Evolutionary conservation across 2,797 vertebrate genomes (phyloP).

Genomic region (Micromesistius poutassou): DNA sequence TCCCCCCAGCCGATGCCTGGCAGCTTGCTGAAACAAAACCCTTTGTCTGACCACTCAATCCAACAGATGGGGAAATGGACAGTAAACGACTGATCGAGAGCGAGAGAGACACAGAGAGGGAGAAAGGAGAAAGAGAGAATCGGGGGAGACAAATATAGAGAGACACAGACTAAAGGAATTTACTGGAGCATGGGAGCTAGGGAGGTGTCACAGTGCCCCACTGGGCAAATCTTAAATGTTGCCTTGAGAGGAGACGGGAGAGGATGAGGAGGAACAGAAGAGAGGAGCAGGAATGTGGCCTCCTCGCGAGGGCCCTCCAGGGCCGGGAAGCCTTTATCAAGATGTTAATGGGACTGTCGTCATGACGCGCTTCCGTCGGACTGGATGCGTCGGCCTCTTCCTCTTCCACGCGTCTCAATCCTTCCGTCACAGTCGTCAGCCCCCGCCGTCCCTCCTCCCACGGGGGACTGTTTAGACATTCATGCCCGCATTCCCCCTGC

Average conservation of each 20-base stretch:
- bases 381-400: conserved; percentile 52
- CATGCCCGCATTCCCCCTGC: conserved; percentile 22
- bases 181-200: conserved; percentile 64
- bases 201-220: conserved; percentile 58
- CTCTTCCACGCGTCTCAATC: conserved; percentile 64
- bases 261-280: conserved; percentile 3
- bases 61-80: conserved; percentile 76
- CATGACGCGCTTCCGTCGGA: conserved; percentile 75
- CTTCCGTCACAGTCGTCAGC: conserved; percentile 58
- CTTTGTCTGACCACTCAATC: conserved; percentile 69
- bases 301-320: conserved; percentile 64
- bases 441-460: conserved; percentile 56
- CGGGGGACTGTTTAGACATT: conserved; percentile 63
- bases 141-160: conserved; percentile 8
- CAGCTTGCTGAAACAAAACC: conserved; percentile 73
- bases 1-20: conserved; percentile 39
- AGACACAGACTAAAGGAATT: conserved; percentile 61
- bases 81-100: conserved; percentile 66
- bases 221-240: conserved; percentile 61
- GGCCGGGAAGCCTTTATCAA: conserved; percentile 73
- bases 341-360: conserved; percentile 79
- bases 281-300: conserved; percentile 44
- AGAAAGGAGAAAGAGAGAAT: conserved; percentile 31
- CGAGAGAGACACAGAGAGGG: too few relatives aligned
- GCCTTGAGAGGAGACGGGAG: conserved; percentile 25